Conservation (phyloP, 2,797 vertebrate genomes). For the Etheostoma nigrum region DNA sequence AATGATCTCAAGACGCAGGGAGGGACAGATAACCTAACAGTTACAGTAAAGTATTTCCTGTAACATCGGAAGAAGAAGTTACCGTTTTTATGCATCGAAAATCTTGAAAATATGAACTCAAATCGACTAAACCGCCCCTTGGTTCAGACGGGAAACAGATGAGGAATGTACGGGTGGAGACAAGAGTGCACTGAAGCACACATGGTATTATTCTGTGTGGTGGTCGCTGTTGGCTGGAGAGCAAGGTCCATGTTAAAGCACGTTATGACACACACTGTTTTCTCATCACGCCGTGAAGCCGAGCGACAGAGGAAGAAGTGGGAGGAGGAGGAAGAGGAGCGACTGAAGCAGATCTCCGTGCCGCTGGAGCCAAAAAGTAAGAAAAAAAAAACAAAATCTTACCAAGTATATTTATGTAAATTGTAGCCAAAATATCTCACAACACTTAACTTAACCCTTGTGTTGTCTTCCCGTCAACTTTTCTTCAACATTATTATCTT, state of each 20-base stretch:
- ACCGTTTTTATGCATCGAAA: neutral
- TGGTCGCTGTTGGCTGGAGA: slow-evolving; percentile 1
- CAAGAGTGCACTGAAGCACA: slow-evolving; percentile 26
- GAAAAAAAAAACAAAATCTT: neutral
- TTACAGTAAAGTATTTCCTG: slow-evolving; percentile 1
- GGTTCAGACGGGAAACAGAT: slow-evolving; percentile 15
- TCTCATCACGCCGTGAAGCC: slow-evolving; percentile 63
- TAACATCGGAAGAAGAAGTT: neutral
- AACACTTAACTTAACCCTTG: too few species aligned
- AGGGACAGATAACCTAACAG: neutral
- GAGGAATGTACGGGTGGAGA: slow-evolving; percentile 1
- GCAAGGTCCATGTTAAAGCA: slow-evolving; percentile 21
- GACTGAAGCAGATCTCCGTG: slow-evolving; percentile 69
- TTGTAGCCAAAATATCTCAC: too few species aligned
- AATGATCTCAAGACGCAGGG: slow-evolving; percentile 7
- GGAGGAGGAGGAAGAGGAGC: slow-evolving; percentile 86
- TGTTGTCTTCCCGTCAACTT: too few species aligned
- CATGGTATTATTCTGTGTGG: slow-evolving; percentile 52
- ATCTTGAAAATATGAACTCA: neutral
- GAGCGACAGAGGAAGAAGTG: slow-evolving; percentile 84
- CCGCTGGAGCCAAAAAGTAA: slow-evolving; percentile 83
- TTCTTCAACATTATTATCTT: too few species aligned
- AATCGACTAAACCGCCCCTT: slow-evolving; percentile 8
- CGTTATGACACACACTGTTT: slow-evolving; percentile 53
- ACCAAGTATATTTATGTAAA: too few species aligned